These are phyloP conservation scores for Lates japonicus DNA, from an alignment of 2,797 vertebrate genomes.

Conservation along the genomic window DNA sequence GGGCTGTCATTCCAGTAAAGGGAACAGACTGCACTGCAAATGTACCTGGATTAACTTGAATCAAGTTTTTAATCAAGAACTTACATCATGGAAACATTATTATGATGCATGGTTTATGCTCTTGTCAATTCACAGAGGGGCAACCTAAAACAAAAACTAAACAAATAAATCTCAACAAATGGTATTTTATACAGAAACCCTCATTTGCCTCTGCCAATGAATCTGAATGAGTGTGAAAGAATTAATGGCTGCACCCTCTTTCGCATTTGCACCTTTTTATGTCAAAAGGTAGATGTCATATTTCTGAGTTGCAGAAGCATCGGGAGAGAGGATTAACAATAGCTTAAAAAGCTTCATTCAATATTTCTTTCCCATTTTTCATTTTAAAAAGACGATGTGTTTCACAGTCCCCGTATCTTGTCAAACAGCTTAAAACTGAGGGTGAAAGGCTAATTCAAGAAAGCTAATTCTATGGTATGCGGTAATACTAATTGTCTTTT, in stretches of 20 bases:
- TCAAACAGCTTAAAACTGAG: slow-evolving; percentile 70
- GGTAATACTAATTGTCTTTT: slow-evolving; percentile 68
- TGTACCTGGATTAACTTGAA: neutral
- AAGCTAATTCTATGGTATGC: slow-evolving; percentile 49
- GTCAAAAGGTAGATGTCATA: slow-evolving; percentile 54
- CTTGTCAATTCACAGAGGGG: neutral
- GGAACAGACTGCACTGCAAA: slow-evolving; percentile 1
- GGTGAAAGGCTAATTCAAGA: slow-evolving; percentile 65
- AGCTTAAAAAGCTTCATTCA: slow-evolving; percentile 70
- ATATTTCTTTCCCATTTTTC: slow-evolving; percentile 67
- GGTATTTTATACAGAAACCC: neutral
- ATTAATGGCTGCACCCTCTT: slow-evolving; percentile 40
- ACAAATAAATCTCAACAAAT: neutral
- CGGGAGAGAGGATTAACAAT: slow-evolving; percentile 73
- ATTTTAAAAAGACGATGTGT: slow-evolving; percentile 66
- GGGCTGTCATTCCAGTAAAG: slow-evolving; percentile 11
- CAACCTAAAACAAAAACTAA: neutral
- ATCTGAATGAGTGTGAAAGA: slow-evolving; percentile 32
- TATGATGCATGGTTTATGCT: neutral
- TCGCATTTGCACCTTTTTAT: slow-evolving; percentile 60
- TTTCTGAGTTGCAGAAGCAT: slow-evolving; percentile 64
- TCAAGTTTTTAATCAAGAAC: slow-evolving; percentile 3
- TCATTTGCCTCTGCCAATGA: slow-evolving; percentile 41
- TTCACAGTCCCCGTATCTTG: slow-evolving; percentile 60
- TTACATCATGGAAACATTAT: neutral